A percentile compares a stretch with the other conserved stretches of the same genome.
phyloP scores from a whole-genome alignment of 1,140 invertebrate genomes.

The Cotesia chilonis region DNA sequence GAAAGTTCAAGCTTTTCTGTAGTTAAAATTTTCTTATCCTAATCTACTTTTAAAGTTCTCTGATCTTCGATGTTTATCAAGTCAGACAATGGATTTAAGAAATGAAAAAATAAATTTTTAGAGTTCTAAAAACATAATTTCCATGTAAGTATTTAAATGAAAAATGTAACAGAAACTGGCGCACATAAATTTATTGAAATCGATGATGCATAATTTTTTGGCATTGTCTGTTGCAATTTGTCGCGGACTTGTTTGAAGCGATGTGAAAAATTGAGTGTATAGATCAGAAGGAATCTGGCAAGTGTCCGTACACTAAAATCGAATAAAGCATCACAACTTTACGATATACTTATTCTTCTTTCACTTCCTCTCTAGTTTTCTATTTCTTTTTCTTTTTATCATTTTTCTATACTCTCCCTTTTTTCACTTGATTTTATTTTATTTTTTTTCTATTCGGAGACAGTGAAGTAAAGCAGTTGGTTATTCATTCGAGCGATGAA shows the following conservation, averaged over 20 bases:
- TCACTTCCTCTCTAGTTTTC: no score
- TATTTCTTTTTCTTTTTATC: background rate
- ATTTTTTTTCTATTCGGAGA: no score
- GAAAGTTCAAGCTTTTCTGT: no score
- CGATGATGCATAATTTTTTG: slow-evolving; percentile 37
- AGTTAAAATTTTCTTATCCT: no score
- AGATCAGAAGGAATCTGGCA: slow-evolving; percentile 5
- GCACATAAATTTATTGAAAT: slow-evolving; percentile 59
- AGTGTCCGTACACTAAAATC: slow-evolving; percentile 15
- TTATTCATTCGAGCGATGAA: slow-evolving; percentile 34
- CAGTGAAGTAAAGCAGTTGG: slow-evolving; percentile 26
- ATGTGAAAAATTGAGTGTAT: slow-evolving; percentile 17
- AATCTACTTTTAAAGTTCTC: no score
- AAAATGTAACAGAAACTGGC: slow-evolving; percentile 60
- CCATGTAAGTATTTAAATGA: slow-evolving; percentile 49
- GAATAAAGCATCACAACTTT: slow-evolving; percentile 24
- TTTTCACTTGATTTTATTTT: background rate
- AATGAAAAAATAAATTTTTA: no score
- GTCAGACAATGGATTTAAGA: no score
- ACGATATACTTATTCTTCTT: background rate
- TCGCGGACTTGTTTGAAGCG: slow-evolving; percentile 30
- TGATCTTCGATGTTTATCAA: no score
- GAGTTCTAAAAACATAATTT: no score
- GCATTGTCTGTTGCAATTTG: slow-evolving; percentile 36
- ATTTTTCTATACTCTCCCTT: background rate